These are phyloP conservation scores for Cyprinus carpio DNA, from an alignment of 2,113 vertebrate genomes.

Conservation along the genomic window DNA sequence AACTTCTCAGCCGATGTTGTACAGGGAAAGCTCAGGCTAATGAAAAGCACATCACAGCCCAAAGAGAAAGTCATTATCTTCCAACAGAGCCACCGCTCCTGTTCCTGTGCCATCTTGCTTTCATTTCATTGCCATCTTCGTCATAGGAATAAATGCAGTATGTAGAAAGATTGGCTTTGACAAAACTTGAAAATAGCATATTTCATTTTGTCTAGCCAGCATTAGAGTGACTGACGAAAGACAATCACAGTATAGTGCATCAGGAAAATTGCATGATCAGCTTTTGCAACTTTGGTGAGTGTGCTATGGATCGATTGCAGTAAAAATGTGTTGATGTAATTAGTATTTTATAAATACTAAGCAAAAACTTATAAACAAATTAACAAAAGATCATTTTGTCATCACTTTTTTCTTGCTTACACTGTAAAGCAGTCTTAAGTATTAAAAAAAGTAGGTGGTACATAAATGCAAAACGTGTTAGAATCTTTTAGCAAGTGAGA, in stretches of 20 bases:
- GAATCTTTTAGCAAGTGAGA: neutral
- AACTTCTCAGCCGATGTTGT: conserved; percentile 19
- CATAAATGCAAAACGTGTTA: neutral
- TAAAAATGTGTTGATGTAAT: conserved; percentile 13
- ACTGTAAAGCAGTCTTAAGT: neutral
- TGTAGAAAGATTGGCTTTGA: conserved; percentile 10
- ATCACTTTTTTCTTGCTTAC: neutral
- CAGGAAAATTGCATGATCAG: conserved; percentile 25
- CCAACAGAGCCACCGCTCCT: neutral
- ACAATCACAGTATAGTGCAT: neutral
- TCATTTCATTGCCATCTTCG: conserved; percentile 14
- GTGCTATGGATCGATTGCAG: neutral
- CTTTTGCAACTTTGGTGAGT: neutral
- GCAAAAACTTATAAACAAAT: conserved; percentile 35
- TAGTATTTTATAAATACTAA: conserved; percentile 8
- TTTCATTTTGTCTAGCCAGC: neutral
- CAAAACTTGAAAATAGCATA: neutral
- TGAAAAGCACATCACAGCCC: conserved; percentile 39
- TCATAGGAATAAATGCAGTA: neutral
- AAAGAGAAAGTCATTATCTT: conserved; percentile 37
- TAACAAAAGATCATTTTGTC: conserved; percentile 19
- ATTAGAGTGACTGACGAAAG: neutral
- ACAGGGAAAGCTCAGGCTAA: conserved; percentile 20
- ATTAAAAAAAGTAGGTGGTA: neutral
- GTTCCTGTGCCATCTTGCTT: conserved; percentile 7